Conservation (phyloP, 2,113 vertebrate genomes). For the Malurus alboscapulatus region DNA sequence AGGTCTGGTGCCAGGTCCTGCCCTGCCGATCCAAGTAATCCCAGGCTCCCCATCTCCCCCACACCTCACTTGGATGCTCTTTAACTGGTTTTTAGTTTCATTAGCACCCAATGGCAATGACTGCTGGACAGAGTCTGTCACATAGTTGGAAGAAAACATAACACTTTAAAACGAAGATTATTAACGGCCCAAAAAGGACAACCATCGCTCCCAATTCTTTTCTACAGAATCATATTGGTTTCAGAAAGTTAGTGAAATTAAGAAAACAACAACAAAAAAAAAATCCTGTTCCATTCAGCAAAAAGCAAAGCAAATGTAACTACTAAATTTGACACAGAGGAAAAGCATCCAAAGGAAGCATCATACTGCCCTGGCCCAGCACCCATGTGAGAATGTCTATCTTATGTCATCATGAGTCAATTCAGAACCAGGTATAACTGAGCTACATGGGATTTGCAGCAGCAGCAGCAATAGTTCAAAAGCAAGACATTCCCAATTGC, state of each 20-base stretch:
- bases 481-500: not conserved
- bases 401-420: not conserved
- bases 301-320: not conserved
- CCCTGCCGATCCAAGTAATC: fast-evolving
- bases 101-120: not conserved
- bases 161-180: not conserved
- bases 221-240: not conserved
- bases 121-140: not conserved
- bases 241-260: not conserved
- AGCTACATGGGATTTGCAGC: not conserved
- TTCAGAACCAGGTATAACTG: fast-evolving
- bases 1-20: not conserved
- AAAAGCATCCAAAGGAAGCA: not conserved
- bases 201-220: fast-evolving
- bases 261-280: not conserved
- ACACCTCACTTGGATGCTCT: not conserved
- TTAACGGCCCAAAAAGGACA: not conserved
- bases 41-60: fast-evolving
- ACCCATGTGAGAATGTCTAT: not conserved
- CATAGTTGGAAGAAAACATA: not conserved
- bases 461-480: not conserved
- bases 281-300: not conserved
- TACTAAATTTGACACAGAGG: not conserved
- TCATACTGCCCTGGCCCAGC: not conserved
- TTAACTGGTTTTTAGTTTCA: not conserved